A percentile compares a stretch with the other conserved stretches of the same genome.
These are phyloP conservation scores for Mus spicilegus DNA, from an alignment of 2,113 vertebrate genomes.

Conservation along the genomic window DNA sequence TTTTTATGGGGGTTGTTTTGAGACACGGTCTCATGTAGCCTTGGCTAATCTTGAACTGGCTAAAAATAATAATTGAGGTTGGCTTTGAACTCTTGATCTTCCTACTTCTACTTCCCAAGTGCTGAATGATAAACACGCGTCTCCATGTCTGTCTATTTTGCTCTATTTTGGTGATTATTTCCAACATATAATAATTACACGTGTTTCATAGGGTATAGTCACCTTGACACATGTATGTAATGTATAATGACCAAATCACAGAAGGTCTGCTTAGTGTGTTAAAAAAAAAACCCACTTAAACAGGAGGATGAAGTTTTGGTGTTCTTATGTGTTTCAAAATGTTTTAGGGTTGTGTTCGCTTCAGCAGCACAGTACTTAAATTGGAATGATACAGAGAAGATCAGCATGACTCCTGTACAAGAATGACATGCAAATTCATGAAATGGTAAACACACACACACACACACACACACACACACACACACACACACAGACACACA, in stretches of 20 bases:
- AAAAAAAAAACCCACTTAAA: background rate
- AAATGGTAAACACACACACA: background rate
- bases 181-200: background rate
- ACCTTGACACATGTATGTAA: background rate
- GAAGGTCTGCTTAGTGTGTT: background rate
- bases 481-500: too few species aligned
- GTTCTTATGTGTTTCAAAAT: background rate
- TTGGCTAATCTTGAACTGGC: background rate
- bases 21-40: background rate
- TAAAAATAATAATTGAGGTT: background rate
- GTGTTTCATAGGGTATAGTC: background rate
- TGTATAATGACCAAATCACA: background rate
- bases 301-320: background rate
- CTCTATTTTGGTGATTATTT: background rate
- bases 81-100: background rate
- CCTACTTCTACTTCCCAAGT: background rate
- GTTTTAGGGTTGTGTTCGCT: background rate
- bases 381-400: background rate
- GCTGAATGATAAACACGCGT: background rate
- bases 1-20: background rate
- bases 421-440: background rate
- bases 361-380: background rate
- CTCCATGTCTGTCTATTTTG: background rate
- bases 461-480: too few species aligned
- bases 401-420: background rate